phyloP scores from a whole-genome alignment of 2,797 vertebrate genomes.

The Tamandua tetradactyla region DNA sequence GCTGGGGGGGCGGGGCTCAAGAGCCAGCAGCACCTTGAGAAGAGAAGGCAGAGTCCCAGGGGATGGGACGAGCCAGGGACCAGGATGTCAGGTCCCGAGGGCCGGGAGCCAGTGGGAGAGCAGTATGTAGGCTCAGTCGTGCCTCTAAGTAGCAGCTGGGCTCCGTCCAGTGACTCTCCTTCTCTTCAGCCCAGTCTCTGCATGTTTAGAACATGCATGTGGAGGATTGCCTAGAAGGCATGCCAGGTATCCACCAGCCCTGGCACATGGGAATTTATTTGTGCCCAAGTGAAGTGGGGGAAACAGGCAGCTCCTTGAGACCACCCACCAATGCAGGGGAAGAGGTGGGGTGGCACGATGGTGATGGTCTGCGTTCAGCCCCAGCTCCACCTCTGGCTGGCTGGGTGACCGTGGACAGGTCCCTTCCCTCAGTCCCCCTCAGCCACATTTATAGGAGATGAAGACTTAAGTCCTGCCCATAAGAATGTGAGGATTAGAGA shows the following conservation, averaged over 20 bases:
- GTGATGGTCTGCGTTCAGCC: background rate
- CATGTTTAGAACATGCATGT: background rate
- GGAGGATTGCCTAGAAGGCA: background rate
- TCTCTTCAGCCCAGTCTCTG: background rate
- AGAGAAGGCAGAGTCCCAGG: background rate
- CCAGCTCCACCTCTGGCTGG: background rate
- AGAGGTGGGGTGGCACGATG: background rate
- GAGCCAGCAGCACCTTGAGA: background rate
- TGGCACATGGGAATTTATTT: background rate
- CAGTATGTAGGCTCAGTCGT: too few species aligned
- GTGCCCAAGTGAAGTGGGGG: background rate
- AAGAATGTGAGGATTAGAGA: background rate
- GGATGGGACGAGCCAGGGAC: background rate
- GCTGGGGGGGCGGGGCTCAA: background rate
- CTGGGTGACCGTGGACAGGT: background rate
- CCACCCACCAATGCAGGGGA: too few species aligned
- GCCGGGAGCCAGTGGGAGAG: background rate
- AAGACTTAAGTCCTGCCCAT: background rate
- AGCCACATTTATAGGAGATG: too few species aligned
- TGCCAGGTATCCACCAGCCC: background rate
- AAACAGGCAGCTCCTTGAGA: background rate
- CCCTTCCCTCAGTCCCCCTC: background rate
- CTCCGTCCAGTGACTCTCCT: background rate
- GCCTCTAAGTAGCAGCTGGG: background rate
- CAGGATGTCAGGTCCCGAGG: background rate